Evolutionary conservation across 2,113 vertebrate genomes (phyloP), one percentile per base, ranked within the genome.

Genomic region (Stigmatopora nigra): DNA sequence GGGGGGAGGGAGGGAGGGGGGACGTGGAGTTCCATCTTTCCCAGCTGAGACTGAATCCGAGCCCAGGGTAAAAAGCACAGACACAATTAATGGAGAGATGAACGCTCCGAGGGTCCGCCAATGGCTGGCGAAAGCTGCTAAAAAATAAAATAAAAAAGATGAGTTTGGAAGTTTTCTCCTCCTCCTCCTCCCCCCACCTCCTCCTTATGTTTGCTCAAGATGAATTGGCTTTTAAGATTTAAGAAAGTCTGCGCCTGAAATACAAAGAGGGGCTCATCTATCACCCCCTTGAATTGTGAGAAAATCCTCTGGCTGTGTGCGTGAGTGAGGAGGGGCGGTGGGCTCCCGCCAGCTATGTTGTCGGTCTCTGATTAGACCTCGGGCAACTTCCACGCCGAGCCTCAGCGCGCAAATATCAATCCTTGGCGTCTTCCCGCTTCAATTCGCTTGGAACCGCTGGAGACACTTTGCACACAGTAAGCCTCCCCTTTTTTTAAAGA

Each of bases 181-280:
- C 70, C 76, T 73, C 73, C 77, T 53, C 45, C 51, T 83, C 83
- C 81, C 62, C 70, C 76, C 75, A 71, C 77, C 72, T 74, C 67
- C 72, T 82, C 69, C 59, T 70, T 68, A 78, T 64, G 15, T 79
- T 85, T 82, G 74, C 80, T 73, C 76, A 84, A 87, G 89, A 89
- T 90, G 88, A 90, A 90, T 89, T 87, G 87, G 87, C 86, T 88
- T 89, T 90, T 89, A 82, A 88, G 87, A 88, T 89, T 87, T 88
- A 86, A 90, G 87, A 88, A 91, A 88, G 83, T 83, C 81, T 83
- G 86, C 77, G 83, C 83, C 77, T 85, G 86, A 89, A 89, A 88
- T 88, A 89, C 86, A 89, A 89, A 86, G 77, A 84, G 80, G 78
- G 85, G 84, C 86, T 89, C 88, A 88, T 91, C 84, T 89, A 89